phyloP scores from a whole-genome alignment of 2,888 invertebrate species.

The Lordiphosa fenestrarum region DNA sequence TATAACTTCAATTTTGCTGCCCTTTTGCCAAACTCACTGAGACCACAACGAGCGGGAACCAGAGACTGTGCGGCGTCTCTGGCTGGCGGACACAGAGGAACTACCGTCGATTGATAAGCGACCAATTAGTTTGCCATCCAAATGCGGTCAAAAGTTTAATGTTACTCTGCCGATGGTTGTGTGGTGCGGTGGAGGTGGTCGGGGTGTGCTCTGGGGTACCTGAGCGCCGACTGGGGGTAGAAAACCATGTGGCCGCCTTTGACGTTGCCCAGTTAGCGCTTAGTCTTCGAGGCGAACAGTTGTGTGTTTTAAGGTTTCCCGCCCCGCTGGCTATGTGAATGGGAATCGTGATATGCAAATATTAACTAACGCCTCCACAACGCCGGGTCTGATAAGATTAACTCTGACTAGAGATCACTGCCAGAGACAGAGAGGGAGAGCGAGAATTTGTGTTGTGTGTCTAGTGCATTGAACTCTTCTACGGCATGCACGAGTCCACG shows the following conservation, averaged over 20 bases:
- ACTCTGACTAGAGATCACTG: background rate
- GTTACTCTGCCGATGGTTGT: conserved; percentile 42
- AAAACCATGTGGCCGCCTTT: conserved; percentile 41
- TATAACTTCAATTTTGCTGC: too few species aligned
- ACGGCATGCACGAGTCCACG: conserved; percentile 25
- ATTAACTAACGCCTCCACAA: background rate
- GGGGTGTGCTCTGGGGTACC: background rate
- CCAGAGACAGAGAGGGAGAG: background rate
- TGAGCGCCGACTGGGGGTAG: conserved; percentile 37
- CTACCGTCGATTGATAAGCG: conserved; percentile 56
- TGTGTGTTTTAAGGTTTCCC: conserved; percentile 3
- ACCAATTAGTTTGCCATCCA: conserved; percentile 41
- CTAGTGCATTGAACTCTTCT: conserved; percentile 48
- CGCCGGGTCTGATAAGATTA: conserved; percentile 21
- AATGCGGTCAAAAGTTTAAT: conserved; percentile 66
- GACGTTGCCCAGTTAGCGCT: conserved; percentile 46
- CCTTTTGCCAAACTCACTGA: too few species aligned
- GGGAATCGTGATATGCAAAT: conserved; percentile 24
- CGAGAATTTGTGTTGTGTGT: background rate
- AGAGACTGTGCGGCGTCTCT: too few species aligned
- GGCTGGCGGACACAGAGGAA: conserved; percentile 53
- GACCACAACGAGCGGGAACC: too few species aligned
- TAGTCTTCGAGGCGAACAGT: conserved; percentile 46
- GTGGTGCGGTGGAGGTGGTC: conserved; percentile 6
- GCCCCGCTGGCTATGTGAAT: background rate